Evolutionary conservation across 92 coral and sea anemone species (phyloP).

Genomic region (Anthopleura xanthogrammica): DNA sequence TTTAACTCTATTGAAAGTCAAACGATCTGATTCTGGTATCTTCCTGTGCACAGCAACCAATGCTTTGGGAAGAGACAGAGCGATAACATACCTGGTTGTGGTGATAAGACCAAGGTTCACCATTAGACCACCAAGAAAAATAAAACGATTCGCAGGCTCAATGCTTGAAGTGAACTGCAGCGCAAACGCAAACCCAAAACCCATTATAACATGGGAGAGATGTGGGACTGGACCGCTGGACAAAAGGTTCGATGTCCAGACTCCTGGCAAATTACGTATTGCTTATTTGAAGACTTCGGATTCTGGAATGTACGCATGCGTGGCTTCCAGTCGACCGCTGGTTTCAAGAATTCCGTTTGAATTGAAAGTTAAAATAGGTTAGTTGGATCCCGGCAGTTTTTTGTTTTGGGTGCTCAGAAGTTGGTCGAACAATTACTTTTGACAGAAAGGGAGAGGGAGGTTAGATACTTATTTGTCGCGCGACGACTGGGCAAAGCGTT

Average conservation of each 20-base stretch:
- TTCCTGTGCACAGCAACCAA: conserved; percentile 54
- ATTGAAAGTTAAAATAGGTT: conserved; percentile 46
- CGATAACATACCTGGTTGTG: conserved; percentile 26
- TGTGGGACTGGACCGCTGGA: conserved; percentile 25
- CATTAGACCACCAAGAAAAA: conserved; percentile 30
- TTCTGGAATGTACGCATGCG: conserved; percentile 67
- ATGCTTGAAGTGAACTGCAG: conserved; percentile 40
- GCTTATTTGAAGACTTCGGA: conserved; percentile 41
- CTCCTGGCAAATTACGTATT: conserved; percentile 35
- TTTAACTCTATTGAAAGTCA: conserved; percentile 28
- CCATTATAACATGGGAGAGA: conserved; percentile 52
- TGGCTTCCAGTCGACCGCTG: conserved; percentile 58
- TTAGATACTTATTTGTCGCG: too few relatives aligned
- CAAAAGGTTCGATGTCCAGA: conserved; percentile 19
- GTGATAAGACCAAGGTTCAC: conserved; percentile 27
- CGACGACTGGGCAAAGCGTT: too few relatives aligned
- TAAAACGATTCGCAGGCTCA: conserved; percentile 41
- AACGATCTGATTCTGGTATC: conserved; percentile 44
- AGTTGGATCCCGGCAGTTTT: not conserved
- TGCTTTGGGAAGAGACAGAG: conserved; percentile 32
- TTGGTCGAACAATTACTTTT: too few relatives aligned
- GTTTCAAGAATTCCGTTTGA: conserved; percentile 29
- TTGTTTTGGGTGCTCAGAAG: not conserved
- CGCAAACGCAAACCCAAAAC: conserved; percentile 43
- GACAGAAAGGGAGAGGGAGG: too few relatives aligned